Percentiles rank a stretch among this genome's conserved stretches.
These are phyloP conservation scores for Ditula angustiorana DNA, from an alignment of 2,888 invertebrate genomes.

Conservation along the genomic window DNA sequence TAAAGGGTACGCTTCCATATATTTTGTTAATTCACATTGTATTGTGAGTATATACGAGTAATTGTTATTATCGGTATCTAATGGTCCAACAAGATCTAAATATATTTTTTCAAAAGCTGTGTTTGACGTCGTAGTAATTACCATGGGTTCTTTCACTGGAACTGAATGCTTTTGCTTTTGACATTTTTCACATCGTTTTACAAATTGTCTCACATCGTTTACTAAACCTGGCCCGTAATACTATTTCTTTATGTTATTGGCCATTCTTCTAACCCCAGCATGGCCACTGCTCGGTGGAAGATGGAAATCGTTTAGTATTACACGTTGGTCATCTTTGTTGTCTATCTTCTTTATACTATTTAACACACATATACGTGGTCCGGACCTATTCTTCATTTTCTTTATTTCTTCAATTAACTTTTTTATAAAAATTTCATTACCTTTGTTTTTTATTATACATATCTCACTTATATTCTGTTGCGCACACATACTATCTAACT, in stretches of 20 bases:
- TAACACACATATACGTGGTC: neutral
- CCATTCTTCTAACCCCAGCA: neutral
- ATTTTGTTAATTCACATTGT: too few species aligned
- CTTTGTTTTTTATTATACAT: neutral
- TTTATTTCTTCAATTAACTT: neutral
- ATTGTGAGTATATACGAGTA: neutral
- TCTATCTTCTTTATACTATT: neutral
- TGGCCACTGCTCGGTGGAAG: neutral
- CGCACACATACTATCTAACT: neutral
- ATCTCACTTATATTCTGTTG: neutral
- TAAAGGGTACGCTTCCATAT: constrained; percentile 41
- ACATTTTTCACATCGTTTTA: constrained; percentile 40
- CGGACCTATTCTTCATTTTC: neutral
- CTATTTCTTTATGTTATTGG: too few species aligned
- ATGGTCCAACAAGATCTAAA: constrained; percentile 43
- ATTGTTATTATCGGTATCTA: neutral
- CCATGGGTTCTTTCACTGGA: constrained; percentile 37
- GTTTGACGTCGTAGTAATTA: constrained; percentile 41
- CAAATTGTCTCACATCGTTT: constrained; percentile 39
- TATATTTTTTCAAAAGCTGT: constrained; percentile 44
- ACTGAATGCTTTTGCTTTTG: constrained; percentile 41
- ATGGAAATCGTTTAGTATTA: neutral
- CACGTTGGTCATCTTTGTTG: neutral
- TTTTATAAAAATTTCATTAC: neutral
- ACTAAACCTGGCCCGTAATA: too few species aligned